Evolutionary conservation across 2,888 invertebrate genomes (phyloP).

Genomic region (Deilephila porcellus): DNA sequence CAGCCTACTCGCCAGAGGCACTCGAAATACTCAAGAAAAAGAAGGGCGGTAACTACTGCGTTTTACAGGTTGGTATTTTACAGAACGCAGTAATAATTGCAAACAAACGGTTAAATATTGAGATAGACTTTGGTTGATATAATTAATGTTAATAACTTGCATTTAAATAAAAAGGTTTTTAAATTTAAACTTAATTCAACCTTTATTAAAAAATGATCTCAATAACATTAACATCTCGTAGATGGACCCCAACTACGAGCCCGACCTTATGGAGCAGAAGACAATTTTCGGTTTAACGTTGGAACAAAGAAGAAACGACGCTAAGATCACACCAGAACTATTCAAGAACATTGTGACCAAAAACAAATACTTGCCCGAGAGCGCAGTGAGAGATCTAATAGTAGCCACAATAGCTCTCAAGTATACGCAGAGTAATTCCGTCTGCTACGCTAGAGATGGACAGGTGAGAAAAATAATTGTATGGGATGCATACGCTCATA

Average conservation of each 20-base stretch:
- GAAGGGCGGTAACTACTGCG: conserved; percentile 96
- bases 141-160: too few relatives aligned
- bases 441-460: conserved; percentile 97
- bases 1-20: conserved; percentile 94
- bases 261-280: conserved; percentile 91
- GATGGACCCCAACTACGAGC: conserved; percentile 95
- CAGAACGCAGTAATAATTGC: too few relatives aligned
- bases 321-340: conserved; percentile 89
- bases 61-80: conserved; percentile 86
- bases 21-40: conserved; percentile 95
- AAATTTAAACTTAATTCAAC: too few relatives aligned
- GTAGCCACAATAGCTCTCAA: conserved; percentile 98
- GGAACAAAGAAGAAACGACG: conserved; percentile 95
- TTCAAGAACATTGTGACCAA: conserved; percentile 93
- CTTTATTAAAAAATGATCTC: too few relatives aligned
- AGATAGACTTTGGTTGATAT: too few relatives aligned
- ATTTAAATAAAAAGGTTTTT: too few relatives aligned
- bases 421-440: conserved; percentile 99
- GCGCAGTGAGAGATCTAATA: conserved; percentile 94
- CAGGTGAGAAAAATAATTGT: conserved; percentile 80
- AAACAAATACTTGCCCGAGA: conserved; percentile 87
- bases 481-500: too few relatives aligned
- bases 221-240: conserved; percentile 53
- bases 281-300: conserved; percentile 74
- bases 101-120: too few relatives aligned